Percentiles rank a stretch among this genome's conserved stretches.
Evolutionary conservation across 1,140 invertebrate genomes (phyloP).

Genomic region (Leptopilina boulardi): DNA sequence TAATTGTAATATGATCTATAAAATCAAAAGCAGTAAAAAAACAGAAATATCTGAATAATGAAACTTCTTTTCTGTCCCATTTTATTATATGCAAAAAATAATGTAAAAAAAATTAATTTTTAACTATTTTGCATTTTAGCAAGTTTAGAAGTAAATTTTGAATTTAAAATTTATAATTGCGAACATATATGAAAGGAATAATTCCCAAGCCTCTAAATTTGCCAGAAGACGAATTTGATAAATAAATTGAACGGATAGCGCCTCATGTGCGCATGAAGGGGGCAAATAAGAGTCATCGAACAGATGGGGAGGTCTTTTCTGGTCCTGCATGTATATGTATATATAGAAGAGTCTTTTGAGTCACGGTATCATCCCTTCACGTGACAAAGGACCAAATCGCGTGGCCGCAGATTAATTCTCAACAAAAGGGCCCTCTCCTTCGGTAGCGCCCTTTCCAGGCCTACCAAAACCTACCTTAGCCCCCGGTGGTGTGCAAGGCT

Average conservation of each 20-base stretch:
- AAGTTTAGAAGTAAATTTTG: no score
- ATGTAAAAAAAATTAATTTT: no score
- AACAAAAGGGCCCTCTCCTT: slow-evolving; percentile 37
- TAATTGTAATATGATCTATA: no score
- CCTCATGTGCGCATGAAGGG: not conserved
- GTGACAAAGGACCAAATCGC: slow-evolving; percentile 27
- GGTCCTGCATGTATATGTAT: no score
- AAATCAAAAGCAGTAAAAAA: no score
- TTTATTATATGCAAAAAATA: no score
- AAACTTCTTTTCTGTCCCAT: no score
- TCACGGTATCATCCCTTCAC: slow-evolving; percentile 26
- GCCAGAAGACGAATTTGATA: slow-evolving; percentile 12
- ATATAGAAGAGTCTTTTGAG: slow-evolving; percentile 20
- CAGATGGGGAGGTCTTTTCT: slow-evolving; percentile 31
- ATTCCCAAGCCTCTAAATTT: slow-evolving; percentile 22
- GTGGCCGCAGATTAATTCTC: slow-evolving; percentile 33
- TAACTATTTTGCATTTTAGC: no score
- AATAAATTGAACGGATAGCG: not conserved
- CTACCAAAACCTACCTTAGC: slow-evolving; percentile 39
- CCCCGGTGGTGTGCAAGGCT: slow-evolving; percentile 23
- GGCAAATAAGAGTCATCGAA: slow-evolving; percentile 21
- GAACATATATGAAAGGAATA: not conserved
- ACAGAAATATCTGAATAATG: no score
- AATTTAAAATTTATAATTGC: not conserved
- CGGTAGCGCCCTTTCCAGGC: slow-evolving; percentile 36